Evolutionary conservation across 2,888 invertebrate genomes (phyloP).

Genomic region (Unio pictorum): DNA sequence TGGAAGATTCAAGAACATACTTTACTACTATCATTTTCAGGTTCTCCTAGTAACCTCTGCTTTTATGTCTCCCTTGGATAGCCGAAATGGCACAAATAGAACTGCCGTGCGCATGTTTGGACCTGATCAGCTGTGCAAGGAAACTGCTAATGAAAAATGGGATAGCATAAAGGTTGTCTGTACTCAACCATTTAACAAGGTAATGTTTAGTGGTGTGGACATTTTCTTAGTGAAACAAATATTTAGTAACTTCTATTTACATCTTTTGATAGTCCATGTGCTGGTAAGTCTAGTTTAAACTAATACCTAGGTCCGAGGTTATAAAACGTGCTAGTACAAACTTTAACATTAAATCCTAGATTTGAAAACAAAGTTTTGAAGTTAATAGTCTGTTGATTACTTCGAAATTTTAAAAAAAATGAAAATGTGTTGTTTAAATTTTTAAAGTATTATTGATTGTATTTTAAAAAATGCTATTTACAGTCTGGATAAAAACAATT

Average conservation of each 20-base stretch:
- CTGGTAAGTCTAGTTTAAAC: background rate
- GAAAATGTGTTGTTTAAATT: conserved; percentile 2
- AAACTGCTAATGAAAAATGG: conserved; percentile 80
- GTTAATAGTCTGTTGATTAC: background rate
- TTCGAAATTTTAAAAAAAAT: background rate
- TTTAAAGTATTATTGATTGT: background rate
- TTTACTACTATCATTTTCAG: conserved; percentile 69
- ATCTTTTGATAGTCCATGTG: background rate
- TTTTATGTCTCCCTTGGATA: conserved; percentile 85
- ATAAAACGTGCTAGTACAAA: background rate
- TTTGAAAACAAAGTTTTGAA: too few relatives aligned
- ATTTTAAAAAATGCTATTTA: too few relatives aligned
- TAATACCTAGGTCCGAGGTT: background rate
- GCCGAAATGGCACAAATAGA: conserved; percentile 78
- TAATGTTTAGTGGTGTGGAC: conserved; percentile 23
- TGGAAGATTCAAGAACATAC: too few relatives aligned
- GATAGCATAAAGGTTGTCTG: conserved; percentile 87
- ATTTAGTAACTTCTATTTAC: too few relatives aligned
- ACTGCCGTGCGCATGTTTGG: conserved; percentile 85
- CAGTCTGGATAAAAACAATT: too few relatives aligned
- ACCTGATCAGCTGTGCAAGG: conserved; percentile 76
- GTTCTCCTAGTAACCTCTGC: conserved; percentile 84
- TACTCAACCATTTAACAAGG: conserved; percentile 88
- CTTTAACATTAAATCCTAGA: too few relatives aligned
- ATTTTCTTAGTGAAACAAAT: background rate